Percentiles rank a stretch among this genome's conserved stretches.
phyloP scores from a whole-genome alignment of 2,888 invertebrate species.

The Andrena chrysosceles region DNA sequence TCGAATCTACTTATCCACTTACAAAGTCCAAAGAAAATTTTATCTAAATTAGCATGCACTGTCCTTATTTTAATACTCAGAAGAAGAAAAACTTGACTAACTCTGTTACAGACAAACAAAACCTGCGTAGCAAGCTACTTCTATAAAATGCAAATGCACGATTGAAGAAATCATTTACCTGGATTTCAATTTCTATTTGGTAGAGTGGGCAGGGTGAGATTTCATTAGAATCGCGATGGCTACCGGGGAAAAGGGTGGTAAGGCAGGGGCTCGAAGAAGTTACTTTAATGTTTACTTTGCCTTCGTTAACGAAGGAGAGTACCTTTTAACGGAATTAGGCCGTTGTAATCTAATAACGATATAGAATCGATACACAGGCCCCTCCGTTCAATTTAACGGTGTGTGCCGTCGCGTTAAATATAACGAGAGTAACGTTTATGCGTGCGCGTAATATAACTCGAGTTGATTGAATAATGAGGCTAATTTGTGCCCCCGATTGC shows the following conservation, averaged over 20 bases:
- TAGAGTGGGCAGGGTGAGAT: constrained; percentile 13
- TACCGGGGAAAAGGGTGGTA: not conserved
- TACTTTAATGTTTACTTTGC: constrained; percentile 53
- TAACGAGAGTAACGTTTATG: constrained; percentile 49
- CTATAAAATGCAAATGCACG: too few species aligned
- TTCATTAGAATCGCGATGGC: constrained; percentile 39
- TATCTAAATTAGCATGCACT: too few species aligned
- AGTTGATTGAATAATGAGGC: constrained; percentile 55
- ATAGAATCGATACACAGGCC: constrained; percentile 42
- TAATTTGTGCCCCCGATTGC: constrained; percentile 42
- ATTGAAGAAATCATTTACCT: not conserved
- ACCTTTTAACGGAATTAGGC: constrained; percentile 51
- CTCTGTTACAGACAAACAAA: too few species aligned
- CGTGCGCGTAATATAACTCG: constrained; percentile 33
- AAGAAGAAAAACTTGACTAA: too few species aligned
- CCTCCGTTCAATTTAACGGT: constrained; percentile 35
- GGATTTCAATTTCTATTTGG: not conserved
- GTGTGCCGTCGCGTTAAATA: constrained; percentile 37
- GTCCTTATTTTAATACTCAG: too few species aligned
- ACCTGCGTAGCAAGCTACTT: too few species aligned
- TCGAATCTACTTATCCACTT: too few species aligned
- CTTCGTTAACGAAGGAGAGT: constrained; percentile 53
- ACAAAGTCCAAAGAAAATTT: too few species aligned
- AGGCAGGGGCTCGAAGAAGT: not conserved
- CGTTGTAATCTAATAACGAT: constrained; percentile 53